phyloP scores from a whole-genome alignment of 2,888 invertebrate genomes.

The Lymantria dispar region DNA sequence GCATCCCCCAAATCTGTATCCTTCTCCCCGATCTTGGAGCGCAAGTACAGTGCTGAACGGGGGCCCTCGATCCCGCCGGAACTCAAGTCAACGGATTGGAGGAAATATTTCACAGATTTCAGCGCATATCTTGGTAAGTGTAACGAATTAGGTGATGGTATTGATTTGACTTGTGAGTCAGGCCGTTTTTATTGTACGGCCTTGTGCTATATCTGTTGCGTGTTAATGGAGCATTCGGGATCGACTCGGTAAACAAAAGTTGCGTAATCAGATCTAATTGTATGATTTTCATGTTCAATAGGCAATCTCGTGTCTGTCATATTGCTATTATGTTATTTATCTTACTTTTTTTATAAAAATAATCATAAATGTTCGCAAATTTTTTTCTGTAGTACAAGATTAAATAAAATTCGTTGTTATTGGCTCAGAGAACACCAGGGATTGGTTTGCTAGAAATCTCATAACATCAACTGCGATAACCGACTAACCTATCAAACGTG shows the following conservation, averaged over 20 bases:
- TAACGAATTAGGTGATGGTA: conserved; percentile 30
- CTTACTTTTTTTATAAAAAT: too few species aligned
- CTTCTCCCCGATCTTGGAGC: conserved; percentile 84
- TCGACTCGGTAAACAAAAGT: conserved; percentile 69
- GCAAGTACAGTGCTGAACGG: conserved; percentile 77
- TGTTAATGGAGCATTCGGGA: conserved; percentile 71
- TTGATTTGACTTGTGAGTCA: conserved; percentile 60
- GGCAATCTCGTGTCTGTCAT: too few species aligned
- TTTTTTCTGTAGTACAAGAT: too few species aligned
- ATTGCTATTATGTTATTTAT: too few species aligned
- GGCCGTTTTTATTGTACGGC: conserved; percentile 65
- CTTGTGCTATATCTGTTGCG: conserved; percentile 76
- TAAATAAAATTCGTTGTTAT: too few species aligned
- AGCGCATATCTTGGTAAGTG: conserved; percentile 79
- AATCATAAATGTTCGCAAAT: too few species aligned
- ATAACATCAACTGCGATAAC: too few species aligned
- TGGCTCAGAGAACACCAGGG: too few species aligned
- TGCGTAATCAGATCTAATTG: conserved; percentile 58
- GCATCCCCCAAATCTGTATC: conserved; percentile 85
- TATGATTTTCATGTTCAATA: background rate
- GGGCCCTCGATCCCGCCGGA: conserved; percentile 62
- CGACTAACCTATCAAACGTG: too few species aligned
- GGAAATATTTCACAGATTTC: conserved; percentile 76
- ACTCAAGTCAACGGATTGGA: conserved; percentile 68
- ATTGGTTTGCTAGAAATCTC: too few species aligned